phyloP scores from a whole-genome alignment of 1,140 invertebrate genomes.

The Rhizoglyphus robini region DNA sequence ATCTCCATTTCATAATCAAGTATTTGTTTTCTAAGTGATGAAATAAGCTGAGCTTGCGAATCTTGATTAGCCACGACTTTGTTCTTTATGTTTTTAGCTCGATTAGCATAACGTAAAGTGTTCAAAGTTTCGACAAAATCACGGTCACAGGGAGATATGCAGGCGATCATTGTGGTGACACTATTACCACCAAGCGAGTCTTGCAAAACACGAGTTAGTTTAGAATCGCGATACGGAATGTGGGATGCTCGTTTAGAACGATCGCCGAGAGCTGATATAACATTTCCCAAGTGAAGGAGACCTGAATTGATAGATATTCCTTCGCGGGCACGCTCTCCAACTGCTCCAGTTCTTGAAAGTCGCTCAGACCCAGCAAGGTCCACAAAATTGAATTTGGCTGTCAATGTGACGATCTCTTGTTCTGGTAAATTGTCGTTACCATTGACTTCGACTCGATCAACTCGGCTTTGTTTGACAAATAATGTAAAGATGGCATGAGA shows the following conservation, averaged over 20 bases:
- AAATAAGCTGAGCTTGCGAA: slow-evolving; percentile 84
- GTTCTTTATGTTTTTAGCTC: slow-evolving; percentile 95
- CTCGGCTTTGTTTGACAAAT: slow-evolving; percentile 63
- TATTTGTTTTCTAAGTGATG: slow-evolving; percentile 68
- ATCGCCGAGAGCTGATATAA: slow-evolving; percentile 89
- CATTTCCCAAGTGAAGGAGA: slow-evolving; percentile 83
- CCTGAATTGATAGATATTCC: slow-evolving; percentile 91
- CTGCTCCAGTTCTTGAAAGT: slow-evolving; percentile 82
- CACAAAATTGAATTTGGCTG: slow-evolving; percentile 86
- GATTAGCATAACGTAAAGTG: slow-evolving; percentile 92
- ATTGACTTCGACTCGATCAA: slow-evolving; percentile 39
- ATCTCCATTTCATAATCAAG: slow-evolving; percentile 75
- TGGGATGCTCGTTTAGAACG: slow-evolving; percentile 69
- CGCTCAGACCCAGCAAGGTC: slow-evolving; percentile 93
- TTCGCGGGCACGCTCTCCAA: slow-evolving; percentile 75
- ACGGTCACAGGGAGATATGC: slow-evolving; percentile 87
- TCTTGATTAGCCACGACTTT: slow-evolving; percentile 86
- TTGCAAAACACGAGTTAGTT: slow-evolving; percentile 83
- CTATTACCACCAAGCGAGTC: slow-evolving; percentile 88
- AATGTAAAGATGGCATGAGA: slow-evolving; percentile 94
- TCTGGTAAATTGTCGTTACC: neutral
- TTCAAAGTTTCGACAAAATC: slow-evolving; percentile 99
- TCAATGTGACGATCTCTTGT: slow-evolving; percentile 58
- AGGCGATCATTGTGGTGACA: slow-evolving; percentile 96
- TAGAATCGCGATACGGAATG: slow-evolving; percentile 94